phyloP scores from a whole-genome alignment of 2,888 invertebrate genomes.

The Dascillus cervinus region DNA sequence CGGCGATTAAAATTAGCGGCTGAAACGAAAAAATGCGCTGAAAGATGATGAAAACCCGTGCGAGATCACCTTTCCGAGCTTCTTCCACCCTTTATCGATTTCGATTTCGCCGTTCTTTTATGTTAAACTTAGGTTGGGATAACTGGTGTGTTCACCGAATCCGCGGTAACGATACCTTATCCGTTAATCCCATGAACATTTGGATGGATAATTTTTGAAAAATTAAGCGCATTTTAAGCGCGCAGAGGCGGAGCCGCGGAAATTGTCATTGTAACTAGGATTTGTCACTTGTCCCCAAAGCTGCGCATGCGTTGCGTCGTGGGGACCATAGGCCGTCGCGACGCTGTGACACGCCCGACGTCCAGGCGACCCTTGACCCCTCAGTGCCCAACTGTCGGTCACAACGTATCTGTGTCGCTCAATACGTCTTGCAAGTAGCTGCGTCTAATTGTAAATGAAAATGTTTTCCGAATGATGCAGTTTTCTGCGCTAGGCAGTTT shows the following conservation, averaged over 20 bases:
- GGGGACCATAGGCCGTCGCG: slow-evolving; percentile 42
- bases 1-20: no score
- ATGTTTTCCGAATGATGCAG: slow-evolving; percentile 26
- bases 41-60: no score
- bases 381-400: slow-evolving; percentile 36
- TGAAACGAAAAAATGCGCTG: no score
- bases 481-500: slow-evolving; percentile 21
- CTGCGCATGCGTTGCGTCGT: slow-evolving; percentile 37
- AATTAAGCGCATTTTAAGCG: slow-evolving; percentile 25
- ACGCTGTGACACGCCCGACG: slow-evolving; percentile 42
- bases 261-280: slow-evolving; percentile 42
- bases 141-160: no score
- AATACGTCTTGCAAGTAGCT: slow-evolving; percentile 6
- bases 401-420: slow-evolving; percentile 23
- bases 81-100: no score
- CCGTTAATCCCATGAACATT: no score
- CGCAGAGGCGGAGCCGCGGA: slow-evolving; percentile 34
- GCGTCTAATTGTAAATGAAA: neutral
- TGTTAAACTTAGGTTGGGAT: no score
- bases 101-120: no score
- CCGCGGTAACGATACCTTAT: no score
- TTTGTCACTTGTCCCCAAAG: slow-evolving; percentile 40
- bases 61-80: no score
- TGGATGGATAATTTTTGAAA: no score
- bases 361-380: slow-evolving; percentile 42